phyloP scores from a whole-genome alignment of 2,113 vertebrate species.

The Ursus arctos region DNA sequence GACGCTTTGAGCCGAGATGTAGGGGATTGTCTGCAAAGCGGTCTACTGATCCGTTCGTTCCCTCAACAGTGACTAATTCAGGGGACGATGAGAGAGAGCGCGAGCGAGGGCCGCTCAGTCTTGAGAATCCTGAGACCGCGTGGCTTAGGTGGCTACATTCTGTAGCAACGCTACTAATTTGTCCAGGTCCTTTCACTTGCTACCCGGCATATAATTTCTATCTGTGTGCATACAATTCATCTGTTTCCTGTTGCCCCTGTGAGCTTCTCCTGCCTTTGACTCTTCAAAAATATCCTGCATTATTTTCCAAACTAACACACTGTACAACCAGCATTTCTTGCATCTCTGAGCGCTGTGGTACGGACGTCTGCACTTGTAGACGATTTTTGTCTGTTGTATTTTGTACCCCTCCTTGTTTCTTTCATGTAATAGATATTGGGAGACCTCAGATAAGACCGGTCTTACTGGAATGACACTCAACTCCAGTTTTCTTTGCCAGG shows the following conservation, averaged over 20 bases:
- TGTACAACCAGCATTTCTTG: not conserved
- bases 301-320: not conserved
- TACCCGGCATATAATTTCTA: not conserved
- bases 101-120: fast-evolving
- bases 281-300: too few species aligned
- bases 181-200: not conserved
- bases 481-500: not conserved
- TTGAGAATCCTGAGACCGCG: not conserved
- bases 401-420: not conserved
- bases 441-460: fast-evolving
- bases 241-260: not conserved
- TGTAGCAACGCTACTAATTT: not conserved
- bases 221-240: not conserved
- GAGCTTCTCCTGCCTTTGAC: not conserved
- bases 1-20: too few species aligned
- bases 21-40: not conserved
- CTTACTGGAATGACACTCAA: fast-evolving
- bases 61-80: not conserved
- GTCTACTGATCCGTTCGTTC: fast-evolving
- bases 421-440: not conserved
- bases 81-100: not conserved
- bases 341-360: fast-evolving
- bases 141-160: too few species aligned
- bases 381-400: not conserved
- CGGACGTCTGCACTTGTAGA: not conserved